These are phyloP conservation scores for Ceuthmochares aereus DNA, from an alignment of 2,113 vertebrate genomes.

Conservation along the genomic window DNA sequence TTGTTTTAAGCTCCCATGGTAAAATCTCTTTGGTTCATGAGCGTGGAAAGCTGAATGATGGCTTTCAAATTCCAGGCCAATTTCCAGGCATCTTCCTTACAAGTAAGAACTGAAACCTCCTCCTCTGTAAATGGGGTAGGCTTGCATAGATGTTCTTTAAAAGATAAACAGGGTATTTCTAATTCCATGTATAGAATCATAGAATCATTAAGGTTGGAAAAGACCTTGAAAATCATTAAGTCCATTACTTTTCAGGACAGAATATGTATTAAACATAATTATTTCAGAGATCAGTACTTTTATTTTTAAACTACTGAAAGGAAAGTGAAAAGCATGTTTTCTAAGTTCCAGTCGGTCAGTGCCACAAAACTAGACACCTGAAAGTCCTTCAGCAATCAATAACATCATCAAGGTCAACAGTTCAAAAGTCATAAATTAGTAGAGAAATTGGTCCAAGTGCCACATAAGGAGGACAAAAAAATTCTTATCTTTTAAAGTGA, in stretches of 20 bases:
- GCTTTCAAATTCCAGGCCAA: neutral
- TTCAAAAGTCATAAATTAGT: neutral
- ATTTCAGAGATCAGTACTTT: neutral
- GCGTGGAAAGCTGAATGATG: neutral
- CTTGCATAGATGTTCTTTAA: neutral
- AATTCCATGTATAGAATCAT: neutral
- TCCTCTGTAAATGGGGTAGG: neutral
- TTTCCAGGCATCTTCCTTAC: neutral
- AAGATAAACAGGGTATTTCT: neutral
- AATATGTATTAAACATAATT: neutral
- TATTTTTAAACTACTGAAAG: neutral
- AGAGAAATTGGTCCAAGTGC: neutral
- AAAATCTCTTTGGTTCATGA: neutral
- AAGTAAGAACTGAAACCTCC: neutral
- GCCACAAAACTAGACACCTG: neutral
- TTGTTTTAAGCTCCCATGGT: neutral
- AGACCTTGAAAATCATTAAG: too few species aligned
- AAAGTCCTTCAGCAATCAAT: neutral
- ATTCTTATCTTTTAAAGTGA: rapidly evolving
- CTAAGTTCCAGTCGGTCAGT: neutral
- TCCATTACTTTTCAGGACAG: neutral
- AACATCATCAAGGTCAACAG: neutral
- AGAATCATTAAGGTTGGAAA: too few species aligned
- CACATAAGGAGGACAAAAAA: rapidly evolving
- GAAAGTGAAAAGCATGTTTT: neutral